phyloP scores from a whole-genome alignment of 2,113 vertebrate species.

The Hirundichthys speculiger region DNA sequence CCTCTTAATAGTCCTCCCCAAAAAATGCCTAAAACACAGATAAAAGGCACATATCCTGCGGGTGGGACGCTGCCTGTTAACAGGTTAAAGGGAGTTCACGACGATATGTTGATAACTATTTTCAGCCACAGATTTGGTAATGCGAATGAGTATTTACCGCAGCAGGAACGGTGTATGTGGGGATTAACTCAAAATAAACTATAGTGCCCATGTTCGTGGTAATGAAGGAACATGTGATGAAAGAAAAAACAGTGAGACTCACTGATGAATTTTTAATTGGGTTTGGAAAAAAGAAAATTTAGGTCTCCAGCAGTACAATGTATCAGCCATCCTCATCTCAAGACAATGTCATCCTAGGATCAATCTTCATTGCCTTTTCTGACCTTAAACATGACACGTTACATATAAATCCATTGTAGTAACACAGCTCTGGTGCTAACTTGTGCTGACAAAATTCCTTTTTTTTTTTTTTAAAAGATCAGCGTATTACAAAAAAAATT shows the following conservation, averaged over 20 bases:
- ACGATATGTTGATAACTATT: conserved; percentile 1
- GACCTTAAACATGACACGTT: background rate
- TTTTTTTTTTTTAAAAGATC: background rate
- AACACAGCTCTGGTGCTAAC: background rate
- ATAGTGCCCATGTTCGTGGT: conserved; percentile 2
- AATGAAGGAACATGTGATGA: conserved; percentile 16
- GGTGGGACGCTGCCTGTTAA: no score
- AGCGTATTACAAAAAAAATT: conserved; percentile 4
- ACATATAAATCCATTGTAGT: conserved; percentile 6
- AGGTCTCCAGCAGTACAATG: conserved; percentile 1
- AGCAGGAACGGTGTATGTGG: conserved; percentile 1
- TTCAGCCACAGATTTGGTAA: conserved; percentile 1
- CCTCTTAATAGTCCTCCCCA: no score
- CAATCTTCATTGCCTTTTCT: background rate
- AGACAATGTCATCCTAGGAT: conserved; percentile 1
- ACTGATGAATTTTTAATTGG: conserved; percentile 10
- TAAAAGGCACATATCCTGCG: no score
- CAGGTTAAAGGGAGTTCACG: background rate
- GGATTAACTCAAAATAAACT: conserved; percentile 24
- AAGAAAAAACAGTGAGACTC: conserved; percentile 1
- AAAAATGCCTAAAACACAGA: no score
- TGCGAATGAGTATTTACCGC: conserved; percentile 6
- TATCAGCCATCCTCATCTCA: background rate
- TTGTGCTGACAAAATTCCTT: conserved; percentile 13
- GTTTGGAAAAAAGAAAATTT: conserved; percentile 1